Evolutionary conservation across 1,140 invertebrate species (phyloP), one percentile per base, ranked within the genome.

Genomic region (Pararge aegeria): DNA sequence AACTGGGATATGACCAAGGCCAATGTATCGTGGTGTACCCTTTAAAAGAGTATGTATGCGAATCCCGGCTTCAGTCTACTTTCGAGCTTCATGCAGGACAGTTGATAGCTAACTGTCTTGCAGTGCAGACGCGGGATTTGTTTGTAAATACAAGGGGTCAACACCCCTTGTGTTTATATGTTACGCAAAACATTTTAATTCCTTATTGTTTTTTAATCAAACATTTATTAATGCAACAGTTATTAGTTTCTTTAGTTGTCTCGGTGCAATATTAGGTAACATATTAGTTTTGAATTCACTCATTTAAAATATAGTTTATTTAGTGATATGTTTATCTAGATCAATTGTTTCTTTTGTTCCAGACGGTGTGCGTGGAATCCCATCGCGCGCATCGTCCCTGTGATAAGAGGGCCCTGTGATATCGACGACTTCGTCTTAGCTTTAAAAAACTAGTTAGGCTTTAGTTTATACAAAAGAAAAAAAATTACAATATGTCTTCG

Each of bases 321-420:
- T 37, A 60, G 27, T 19, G 34, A 37, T 10, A 16, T 16, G 16
- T 55, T 46, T 58, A 50, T 66, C 40, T 58, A 70, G 58, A 49
- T 40, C 42, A 44, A 57, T 53, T 78, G 30, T 80, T 77, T 78
- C 61, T 69, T 65, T 89, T 87, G 87, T 89, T 89, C 13, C 83
- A 89, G 87, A 86, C 83, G 83, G 85, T 87, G 87, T 87, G 87
- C 83, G 84, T 88, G 78, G 73, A 68, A 75, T 61, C 70, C 42
- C 77, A 75, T 78, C 75, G 83, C 83, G 83, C 82, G 85, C 84
- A 87, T 87, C 84, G 83, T 83, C 76, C 77, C 75, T 87, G 85
- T 88, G 84, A 89, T 87, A 87, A 82, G 82, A 82, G 83, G 83
- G 73, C 77, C 76, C 85, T 89, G 87, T 89, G 87, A 89, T 89